Conservation (phyloP, 2,113 vertebrate species). For the Petroica traversi region DNA sequence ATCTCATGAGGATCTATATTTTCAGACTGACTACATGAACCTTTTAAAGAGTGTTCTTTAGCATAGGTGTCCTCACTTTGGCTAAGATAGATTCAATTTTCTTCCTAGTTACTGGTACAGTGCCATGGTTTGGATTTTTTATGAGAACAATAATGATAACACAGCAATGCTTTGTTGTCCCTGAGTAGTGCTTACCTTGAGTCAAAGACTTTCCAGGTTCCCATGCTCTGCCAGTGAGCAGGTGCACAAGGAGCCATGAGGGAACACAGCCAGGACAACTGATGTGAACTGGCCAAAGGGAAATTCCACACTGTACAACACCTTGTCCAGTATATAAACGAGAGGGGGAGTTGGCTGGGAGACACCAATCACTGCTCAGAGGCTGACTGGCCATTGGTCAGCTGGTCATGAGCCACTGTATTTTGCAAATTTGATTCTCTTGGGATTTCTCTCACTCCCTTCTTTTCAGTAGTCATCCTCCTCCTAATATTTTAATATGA, state of each 20-base stretch:
- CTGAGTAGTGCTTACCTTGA: background rate
- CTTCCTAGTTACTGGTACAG: background rate
- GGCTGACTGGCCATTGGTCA: background rate
- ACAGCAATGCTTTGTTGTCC: background rate
- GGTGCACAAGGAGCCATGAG: background rate
- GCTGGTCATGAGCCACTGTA: background rate
- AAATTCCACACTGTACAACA: background rate
- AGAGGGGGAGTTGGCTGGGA: accelerated
- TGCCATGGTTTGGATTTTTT: background rate
- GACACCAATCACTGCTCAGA: accelerated
- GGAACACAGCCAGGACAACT: background rate
- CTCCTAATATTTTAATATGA: background rate
- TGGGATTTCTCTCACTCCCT: background rate
- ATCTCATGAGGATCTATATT: background rate
- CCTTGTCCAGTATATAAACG: background rate
- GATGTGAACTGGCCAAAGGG: background rate
- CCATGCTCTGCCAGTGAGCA: background rate
- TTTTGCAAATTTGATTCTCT: background rate
- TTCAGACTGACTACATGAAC: background rate
- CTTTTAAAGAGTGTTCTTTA: background rate
- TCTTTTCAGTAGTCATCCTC: background rate
- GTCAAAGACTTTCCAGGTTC: background rate
- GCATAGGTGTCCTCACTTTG: background rate
- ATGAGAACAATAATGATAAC: background rate
- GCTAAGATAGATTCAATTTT: background rate